Base-by-base conservation (phyloP, 2,113 vertebrate genomes). In the Aplodontia rufa region DNA sequence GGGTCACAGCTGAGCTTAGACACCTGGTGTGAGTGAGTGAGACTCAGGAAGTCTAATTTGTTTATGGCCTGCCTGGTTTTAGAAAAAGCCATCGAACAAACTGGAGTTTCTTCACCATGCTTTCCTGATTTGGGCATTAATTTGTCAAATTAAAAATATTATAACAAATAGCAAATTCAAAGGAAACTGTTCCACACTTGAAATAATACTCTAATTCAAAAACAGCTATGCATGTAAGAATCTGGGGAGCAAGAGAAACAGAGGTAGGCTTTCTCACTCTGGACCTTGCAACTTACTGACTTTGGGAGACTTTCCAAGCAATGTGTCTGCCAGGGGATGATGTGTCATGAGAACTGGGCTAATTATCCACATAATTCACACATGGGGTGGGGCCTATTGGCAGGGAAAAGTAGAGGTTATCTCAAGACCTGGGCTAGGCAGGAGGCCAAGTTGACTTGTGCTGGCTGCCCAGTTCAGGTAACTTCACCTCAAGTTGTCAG, bases 311-410 rank as follows among this genome's bases (percentile, higher is more conserved):
- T 42, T 37, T 58, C 78, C 86, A 71, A 87, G 28, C 0, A 6
- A 83, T 1, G 24, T 45, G 45, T 28, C 19, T 22, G 75, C 90
- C 72, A 37, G 68, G 72, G 32, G 49, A 71, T 92, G 49, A 71
- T 92, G 83, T 64, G 89, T 93, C 96, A 45, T 26, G 71, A 85
- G 95, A 71, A 19, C 66, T 28, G 71, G 58, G 62, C 88, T 88
- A 69, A 79, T 87, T 76, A 84, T 8, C 71, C 81, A 87, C 24
- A 8, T 6, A 80, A 37, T 53, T 51, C 78, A 51, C 82, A 42
- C 72, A 22, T 3, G 74, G 66, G n/a, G 74, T 24, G 37, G 51
- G 51, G 62, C 8, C 47, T 32, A 16, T 45, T 30, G 16, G 53
- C 81, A 83, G 32, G 20, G 42, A 12, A 22, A 55, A 47, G 42